Conservation (phyloP, 2,888 invertebrate genomes). For the Dugesia japonica region DNA sequence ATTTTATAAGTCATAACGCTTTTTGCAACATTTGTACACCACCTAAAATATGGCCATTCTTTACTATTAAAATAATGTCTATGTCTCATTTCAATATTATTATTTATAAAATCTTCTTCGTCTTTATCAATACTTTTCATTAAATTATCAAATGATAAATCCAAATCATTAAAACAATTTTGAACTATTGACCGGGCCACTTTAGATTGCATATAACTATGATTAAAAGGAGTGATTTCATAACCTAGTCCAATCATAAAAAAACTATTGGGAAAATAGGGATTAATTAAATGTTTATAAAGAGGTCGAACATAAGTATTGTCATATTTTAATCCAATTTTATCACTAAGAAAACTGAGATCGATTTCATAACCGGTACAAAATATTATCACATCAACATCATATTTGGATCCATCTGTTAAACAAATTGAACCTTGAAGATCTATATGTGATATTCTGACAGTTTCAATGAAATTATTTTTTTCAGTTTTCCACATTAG, state of each 20-base stretch:
- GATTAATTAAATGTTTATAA: conserved; percentile 7
- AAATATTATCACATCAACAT: neutral
- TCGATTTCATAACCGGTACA: neutral
- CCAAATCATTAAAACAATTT: neutral
- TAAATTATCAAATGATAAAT: neutral
- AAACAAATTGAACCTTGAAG: neutral
- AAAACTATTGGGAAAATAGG: neutral
- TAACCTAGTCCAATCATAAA: neutral
- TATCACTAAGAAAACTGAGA: neutral
- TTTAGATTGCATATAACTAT: neutral
- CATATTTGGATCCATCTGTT: neutral
- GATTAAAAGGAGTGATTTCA: neutral
- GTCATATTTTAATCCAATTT: neutral
- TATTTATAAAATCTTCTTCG: neutral
- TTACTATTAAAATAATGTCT: neutral
- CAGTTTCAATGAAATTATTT: neutral
- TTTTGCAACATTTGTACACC: neutral
- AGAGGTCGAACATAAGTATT: conserved; percentile 1
- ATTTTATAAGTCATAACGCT: neutral
- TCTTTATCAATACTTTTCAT: neutral
- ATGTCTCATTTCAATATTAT: neutral
- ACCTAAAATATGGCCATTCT: neutral
- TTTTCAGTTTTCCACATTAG: neutral
- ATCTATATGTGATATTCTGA: neutral
- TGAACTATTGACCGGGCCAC: neutral